A percentile compares a stretch with the other conserved stretches of the same genome.
phyloP scores from a whole-genome alignment of 2,797 vertebrate genomes.

The Eulemur coronatus region DNA sequence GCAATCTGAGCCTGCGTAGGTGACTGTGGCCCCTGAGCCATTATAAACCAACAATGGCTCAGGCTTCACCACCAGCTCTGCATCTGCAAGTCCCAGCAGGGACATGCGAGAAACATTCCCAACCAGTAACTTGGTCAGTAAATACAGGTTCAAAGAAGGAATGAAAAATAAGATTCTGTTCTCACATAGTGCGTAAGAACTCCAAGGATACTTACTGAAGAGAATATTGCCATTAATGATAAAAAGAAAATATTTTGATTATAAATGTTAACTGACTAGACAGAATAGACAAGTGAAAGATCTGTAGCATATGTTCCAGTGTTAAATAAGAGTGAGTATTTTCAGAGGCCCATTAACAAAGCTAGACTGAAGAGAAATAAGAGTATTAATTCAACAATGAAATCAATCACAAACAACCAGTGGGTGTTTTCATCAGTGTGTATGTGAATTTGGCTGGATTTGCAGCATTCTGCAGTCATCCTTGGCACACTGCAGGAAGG shows the following conservation, averaged over 20 bases:
- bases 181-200: neutral
- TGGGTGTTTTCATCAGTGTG: neutral
- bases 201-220: neutral
- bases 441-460: neutral
- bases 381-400: neutral
- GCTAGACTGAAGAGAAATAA: neutral
- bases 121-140: neutral
- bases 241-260: conserved; percentile 59
- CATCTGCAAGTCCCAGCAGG: rapidly evolving
- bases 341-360: neutral
- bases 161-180: neutral
- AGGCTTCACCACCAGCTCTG: neutral
- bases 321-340: neutral
- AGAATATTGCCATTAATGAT: neutral
- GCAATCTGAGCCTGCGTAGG: neutral
- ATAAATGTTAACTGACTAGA: conserved; percentile 31
- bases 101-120: neutral
- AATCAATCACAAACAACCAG: neutral
- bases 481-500: neutral
- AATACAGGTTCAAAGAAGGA: neutral
- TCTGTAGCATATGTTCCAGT: neutral
- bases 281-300: conserved; percentile 10
- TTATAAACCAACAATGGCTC: neutral
- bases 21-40: neutral
- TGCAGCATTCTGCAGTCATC: neutral